A percentile compares a stretch with the other conserved stretches of the same genome.
These are phyloP conservation scores for Drosophila bunnanda DNA, from an alignment of 2,888 invertebrate species.

Conservation along the genomic window DNA sequence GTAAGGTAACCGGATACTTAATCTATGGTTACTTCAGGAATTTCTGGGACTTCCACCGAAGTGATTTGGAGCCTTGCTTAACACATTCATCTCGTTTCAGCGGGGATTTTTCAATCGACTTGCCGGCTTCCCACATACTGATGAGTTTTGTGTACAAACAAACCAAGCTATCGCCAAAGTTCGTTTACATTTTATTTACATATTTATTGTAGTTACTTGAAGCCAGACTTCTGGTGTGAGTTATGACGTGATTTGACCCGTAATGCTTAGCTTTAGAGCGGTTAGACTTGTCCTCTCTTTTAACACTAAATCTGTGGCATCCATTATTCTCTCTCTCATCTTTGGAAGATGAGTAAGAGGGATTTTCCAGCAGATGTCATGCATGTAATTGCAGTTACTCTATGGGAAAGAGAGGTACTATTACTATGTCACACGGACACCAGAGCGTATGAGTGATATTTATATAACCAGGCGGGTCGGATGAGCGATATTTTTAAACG, in stretches of 20 bases:
- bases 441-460: background rate
- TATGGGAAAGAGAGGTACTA: background rate
- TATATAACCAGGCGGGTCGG: background rate
- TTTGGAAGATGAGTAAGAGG: conserved; percentile 43
- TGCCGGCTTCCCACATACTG: conserved; percentile 32
- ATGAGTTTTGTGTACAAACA: conserved; percentile 6
- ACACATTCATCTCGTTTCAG: background rate
- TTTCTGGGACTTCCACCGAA: background rate
- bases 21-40: background rate
- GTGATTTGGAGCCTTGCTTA: conserved; percentile 1
- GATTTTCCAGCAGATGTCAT: conserved; percentile 47
- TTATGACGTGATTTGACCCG: conserved; percentile 1
- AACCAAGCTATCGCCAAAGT: conserved; percentile 1
- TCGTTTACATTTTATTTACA: background rate
- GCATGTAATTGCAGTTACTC: conserved; percentile 42
- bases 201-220: background rate
- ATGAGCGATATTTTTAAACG: background rate
- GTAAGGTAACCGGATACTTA: conserved; percentile 4
- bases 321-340: conserved; percentile 9
- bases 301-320: background rate
- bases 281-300: background rate
- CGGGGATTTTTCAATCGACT: conserved; percentile 16
- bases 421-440: background rate
- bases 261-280: background rate
- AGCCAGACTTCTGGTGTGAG: background rate